Evolutionary conservation across 2,113 vertebrate species (phyloP).

Genomic region (Clarias gariepinus): DNA sequence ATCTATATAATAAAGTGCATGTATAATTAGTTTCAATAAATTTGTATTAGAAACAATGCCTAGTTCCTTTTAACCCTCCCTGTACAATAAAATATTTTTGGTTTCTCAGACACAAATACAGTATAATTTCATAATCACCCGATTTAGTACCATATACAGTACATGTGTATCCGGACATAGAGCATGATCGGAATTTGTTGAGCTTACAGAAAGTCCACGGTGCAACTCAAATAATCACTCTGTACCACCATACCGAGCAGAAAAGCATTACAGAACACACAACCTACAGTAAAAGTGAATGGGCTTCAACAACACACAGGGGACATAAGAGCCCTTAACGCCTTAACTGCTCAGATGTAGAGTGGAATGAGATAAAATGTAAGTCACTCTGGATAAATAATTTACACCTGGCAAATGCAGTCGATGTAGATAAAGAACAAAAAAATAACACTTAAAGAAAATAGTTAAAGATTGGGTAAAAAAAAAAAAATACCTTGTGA

Average conservation of each 20-base stretch:
- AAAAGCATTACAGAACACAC: not conserved
- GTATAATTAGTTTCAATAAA: no score
- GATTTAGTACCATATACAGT: not conserved
- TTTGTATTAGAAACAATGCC: no score
- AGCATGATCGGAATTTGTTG: not conserved
- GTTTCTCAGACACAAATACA: not conserved
- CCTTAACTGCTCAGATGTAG: no score
- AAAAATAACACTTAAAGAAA: not conserved
- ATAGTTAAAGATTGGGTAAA: not conserved
- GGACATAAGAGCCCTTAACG: no score
- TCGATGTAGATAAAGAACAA: no score
- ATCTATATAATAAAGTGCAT: no score
- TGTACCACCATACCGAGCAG: not conserved
- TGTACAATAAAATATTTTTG: no score
- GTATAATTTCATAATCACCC: not conserved
- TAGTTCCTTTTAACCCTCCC: no score
- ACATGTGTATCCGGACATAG: not conserved
- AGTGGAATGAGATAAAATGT: no score
- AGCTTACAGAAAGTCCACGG: not conserved
- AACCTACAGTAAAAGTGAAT: not conserved
- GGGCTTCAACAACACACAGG: not conserved
- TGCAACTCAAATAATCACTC: not conserved
- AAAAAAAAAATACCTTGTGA: not conserved
- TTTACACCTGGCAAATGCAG: no score
- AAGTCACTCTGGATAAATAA: no score